A percentile compares a stretch with the other conserved stretches of the same genome.
These are phyloP conservation scores for Gopherus evgoodei DNA, from an alignment of 2,113 vertebrate species.

Conservation along the genomic window DNA sequence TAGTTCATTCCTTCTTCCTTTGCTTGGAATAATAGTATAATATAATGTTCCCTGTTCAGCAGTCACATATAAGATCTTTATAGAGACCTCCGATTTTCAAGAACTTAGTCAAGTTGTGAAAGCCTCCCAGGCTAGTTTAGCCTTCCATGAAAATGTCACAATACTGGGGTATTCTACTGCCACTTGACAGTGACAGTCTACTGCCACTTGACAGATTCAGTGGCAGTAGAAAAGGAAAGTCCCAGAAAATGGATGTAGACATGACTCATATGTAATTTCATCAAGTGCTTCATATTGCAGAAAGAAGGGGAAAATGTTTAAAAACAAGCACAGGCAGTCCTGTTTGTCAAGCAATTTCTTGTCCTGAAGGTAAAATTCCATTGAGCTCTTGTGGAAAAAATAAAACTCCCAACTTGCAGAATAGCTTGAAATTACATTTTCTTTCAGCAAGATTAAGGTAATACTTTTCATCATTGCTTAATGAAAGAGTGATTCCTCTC, in stretches of 20 bases:
- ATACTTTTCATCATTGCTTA: neutral
- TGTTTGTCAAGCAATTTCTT: neutral
- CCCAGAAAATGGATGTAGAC: neutral
- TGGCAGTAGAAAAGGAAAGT: neutral
- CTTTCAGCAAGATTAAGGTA: conserved; percentile 13
- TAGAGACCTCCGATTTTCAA: neutral
- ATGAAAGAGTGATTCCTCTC: neutral
- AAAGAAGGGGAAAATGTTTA: neutral
- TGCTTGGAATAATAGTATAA: neutral
- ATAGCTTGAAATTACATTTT: neutral
- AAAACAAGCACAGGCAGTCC: neutral
- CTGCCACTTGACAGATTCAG: neutral
- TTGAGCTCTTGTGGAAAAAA: neutral
- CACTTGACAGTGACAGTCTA: no score
- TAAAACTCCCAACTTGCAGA: neutral
- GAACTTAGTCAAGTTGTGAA: neutral
- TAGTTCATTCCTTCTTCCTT: accelerated
- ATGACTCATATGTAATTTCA: accelerated
- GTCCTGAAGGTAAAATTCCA: conserved; percentile 25
- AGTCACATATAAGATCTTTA: neutral
- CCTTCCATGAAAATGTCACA: neutral
- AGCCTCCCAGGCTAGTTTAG: neutral
- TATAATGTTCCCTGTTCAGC: neutral
- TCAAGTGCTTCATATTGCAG: neutral
- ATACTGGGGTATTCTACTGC: accelerated